phyloP scores from a whole-genome alignment of 2,797 vertebrate species.

The Mus minutoides region DNA sequence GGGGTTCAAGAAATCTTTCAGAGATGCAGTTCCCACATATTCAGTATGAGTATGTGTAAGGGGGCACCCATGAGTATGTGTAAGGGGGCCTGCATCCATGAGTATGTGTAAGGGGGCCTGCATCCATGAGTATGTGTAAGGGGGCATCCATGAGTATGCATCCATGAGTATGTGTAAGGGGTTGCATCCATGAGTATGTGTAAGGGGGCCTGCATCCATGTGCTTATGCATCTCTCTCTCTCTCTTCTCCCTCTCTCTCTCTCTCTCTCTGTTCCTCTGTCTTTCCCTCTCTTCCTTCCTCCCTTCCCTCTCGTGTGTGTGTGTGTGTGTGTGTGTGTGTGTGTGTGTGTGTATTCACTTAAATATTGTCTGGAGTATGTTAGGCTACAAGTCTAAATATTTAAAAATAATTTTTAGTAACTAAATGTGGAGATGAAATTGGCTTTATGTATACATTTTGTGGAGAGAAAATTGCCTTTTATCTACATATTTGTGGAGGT shows the following conservation, averaged over 20 bases:
- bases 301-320: neutral
- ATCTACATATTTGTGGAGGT: neutral
- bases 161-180: too few species aligned
- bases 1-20: slow-evolving; percentile 49
- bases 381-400: slow-evolving; percentile 43
- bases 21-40: slow-evolving; percentile 63
- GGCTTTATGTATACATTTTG: neutral
- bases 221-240: neutral
- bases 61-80: too few species aligned
- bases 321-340: slow-evolving; percentile 4
- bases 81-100: neutral
- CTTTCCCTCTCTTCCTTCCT: too few species aligned
- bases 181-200: neutral
- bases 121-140: too few species aligned
- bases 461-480: neutral
- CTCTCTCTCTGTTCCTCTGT: too few species aligned
- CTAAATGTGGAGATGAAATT: neutral
- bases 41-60: slow-evolving; percentile 17
- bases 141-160: too few species aligned
- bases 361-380: slow-evolving; percentile 53
- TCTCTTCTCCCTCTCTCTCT: too few species aligned
- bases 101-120: neutral
- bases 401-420: slow-evolving; percentile 37
- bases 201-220: neutral
- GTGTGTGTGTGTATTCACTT: slow-evolving; percentile 9